Conservation (phyloP, 2,888 invertebrate genomes). For the Tipula unca region DNA sequence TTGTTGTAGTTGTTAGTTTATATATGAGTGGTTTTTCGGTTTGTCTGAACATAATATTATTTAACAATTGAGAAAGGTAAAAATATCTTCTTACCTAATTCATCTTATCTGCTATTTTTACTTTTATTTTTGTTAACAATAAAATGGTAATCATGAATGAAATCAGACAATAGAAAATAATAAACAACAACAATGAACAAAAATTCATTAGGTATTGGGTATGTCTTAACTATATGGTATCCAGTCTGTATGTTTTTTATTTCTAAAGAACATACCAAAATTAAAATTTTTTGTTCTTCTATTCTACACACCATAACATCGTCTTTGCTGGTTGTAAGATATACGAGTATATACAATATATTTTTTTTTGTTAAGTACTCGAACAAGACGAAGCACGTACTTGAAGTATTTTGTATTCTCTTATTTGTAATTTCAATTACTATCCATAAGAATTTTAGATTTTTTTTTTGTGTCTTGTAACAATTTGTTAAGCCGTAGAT, state of each 20-base stretch:
- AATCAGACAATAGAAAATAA: neutral
- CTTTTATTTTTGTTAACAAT: neutral
- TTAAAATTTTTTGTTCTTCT: neutral
- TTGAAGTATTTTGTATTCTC: neutral
- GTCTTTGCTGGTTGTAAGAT: neutral
- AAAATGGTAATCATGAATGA: constrained; percentile 1
- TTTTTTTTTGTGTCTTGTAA: neutral
- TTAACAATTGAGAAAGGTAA: neutral
- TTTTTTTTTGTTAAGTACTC: neutral
- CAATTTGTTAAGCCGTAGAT: neutral
- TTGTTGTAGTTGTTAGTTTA: too few species aligned
- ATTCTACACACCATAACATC: neutral
- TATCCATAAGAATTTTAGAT: neutral
- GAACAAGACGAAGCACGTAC: neutral
- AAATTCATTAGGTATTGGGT: neutral
- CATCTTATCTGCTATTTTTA: neutral
- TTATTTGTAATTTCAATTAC: neutral
- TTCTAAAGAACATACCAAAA: neutral
- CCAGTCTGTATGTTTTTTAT: neutral
- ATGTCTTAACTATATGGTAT: neutral
- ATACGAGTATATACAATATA: neutral
- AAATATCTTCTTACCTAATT: neutral
- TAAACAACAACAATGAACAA: neutral
- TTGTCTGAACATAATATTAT: neutral
- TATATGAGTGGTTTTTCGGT: neutral